These are phyloP conservation scores for Drosophila gaucha DNA, from an alignment of 2,888 invertebrate species.

Conservation along the genomic window DNA sequence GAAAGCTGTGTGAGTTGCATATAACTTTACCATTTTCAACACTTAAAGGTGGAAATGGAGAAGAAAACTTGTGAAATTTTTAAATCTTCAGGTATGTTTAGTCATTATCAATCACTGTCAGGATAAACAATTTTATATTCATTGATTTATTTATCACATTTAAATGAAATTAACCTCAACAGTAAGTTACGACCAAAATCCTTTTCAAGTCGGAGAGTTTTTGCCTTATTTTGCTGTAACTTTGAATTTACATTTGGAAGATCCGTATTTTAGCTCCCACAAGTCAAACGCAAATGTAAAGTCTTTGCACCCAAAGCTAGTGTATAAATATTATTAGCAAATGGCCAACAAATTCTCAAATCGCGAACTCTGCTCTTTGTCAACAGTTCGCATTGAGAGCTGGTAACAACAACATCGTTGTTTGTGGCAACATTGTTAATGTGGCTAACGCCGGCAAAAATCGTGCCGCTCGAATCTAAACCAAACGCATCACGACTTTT, in stretches of 20 bases:
- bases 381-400: slow-evolving; percentile 45
- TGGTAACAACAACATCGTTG: slow-evolving; percentile 18
- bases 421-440: slow-evolving; percentile 62
- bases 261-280: neutral
- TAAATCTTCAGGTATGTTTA: too few species aligned
- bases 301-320: slow-evolving; percentile 9
- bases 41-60: too few species aligned
- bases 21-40: too few species aligned
- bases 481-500: slow-evolving; percentile 82
- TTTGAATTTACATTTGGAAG: neutral
- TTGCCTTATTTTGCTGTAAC: neutral
- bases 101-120: too few species aligned
- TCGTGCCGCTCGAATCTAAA: slow-evolving; percentile 82
- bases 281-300: slow-evolving; percentile 3
- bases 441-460: slow-evolving; percentile 62
- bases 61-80: too few species aligned
- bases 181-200: neutral
- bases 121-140: too few species aligned
- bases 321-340: slow-evolving; percentile 47
- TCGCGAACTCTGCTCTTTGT: slow-evolving; percentile 63
- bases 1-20: too few species aligned
- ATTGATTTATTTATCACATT: neutral
- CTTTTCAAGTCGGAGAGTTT: too few species aligned
- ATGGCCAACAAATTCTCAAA: slow-evolving; percentile 53
- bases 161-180: neutral